Evolutionary conservation across 2,113 vertebrate species (phyloP).

Genomic region (Tyto alba): DNA sequence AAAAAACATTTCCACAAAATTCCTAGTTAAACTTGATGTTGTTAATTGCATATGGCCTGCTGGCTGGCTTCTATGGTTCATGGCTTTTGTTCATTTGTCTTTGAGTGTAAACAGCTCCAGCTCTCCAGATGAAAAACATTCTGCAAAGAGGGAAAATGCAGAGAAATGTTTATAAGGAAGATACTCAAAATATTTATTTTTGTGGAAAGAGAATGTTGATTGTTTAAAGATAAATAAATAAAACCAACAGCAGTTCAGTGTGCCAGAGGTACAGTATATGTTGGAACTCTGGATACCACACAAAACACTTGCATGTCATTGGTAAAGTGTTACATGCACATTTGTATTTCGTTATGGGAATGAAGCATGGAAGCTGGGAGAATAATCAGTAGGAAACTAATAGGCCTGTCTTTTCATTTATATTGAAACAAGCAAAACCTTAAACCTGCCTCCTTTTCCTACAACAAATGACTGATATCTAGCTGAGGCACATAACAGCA

Average conservation of each 20-base stretch:
- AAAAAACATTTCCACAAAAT: neutral
- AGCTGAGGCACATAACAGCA: neutral
- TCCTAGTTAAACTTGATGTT: neutral
- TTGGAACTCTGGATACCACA: neutral
- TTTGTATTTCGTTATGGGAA: neutral
- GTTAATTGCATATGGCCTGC: neutral
- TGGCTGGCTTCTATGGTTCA: neutral
- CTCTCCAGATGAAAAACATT: neutral
- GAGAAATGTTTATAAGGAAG: neutral
- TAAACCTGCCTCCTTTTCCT: neutral
- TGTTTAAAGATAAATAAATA: neutral
- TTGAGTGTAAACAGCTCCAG: neutral
- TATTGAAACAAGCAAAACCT: neutral
- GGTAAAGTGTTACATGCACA: fast-evolving
- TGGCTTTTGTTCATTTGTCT: neutral
- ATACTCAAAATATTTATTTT: neutral
- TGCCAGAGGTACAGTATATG: neutral
- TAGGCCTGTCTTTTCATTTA: neutral
- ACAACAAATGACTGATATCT: neutral
- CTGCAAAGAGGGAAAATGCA: neutral
- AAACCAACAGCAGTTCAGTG: neutral
- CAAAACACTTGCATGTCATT: fast-evolving
- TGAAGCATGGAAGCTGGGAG: neutral
- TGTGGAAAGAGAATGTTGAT: neutral
- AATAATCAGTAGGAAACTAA: neutral